Percentiles rank a stretch among this genome's conserved stretches.
Evolutionary conservation across 2,888 invertebrate species (phyloP).

Genomic region (Caenorhabditis sinica): DNA sequence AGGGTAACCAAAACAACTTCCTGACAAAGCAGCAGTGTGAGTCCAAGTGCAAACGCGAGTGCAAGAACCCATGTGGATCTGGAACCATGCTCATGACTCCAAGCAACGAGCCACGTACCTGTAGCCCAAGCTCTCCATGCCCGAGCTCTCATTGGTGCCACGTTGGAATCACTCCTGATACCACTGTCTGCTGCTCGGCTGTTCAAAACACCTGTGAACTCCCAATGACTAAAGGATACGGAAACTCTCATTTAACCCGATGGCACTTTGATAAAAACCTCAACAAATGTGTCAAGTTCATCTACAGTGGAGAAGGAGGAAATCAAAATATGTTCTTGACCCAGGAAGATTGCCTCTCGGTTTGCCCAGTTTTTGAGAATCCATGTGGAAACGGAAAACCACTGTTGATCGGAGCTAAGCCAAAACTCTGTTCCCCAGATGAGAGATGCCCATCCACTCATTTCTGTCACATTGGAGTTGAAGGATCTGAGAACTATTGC

Average conservation of each 20-base stretch:
- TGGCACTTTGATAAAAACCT: constrained; percentile 74
- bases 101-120: constrained; percentile 75
- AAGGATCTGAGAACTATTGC: constrained; percentile 79
- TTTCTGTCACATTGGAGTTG: constrained; percentile 82
- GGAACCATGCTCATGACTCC: constrained; percentile 78
- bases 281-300: constrained; percentile 78
- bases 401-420: constrained; percentile 72
- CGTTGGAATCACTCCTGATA: constrained; percentile 79
- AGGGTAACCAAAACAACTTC: constrained; percentile 83
- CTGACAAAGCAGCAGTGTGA: constrained; percentile 81
- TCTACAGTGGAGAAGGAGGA: constrained; percentile 82
- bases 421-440: constrained; percentile 70
- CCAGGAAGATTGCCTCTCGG: constrained; percentile 78
- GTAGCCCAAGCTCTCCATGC: constrained; percentile 74
- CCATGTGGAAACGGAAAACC: constrained; percentile 79
- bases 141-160: constrained; percentile 81
- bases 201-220: constrained; percentile 77
- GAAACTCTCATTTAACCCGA: constrained; percentile 73
- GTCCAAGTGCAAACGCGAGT: constrained; percentile 70
- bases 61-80: constrained; percentile 81
- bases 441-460: constrained; percentile 82
- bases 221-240: constrained; percentile 75
- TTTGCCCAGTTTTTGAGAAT: constrained; percentile 81
- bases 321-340: constrained; percentile 83
- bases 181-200: constrained; percentile 82